Base-by-base conservation (phyloP, 2,888 invertebrate genomes). In the Rhamphomyia laevipes region DNA sequence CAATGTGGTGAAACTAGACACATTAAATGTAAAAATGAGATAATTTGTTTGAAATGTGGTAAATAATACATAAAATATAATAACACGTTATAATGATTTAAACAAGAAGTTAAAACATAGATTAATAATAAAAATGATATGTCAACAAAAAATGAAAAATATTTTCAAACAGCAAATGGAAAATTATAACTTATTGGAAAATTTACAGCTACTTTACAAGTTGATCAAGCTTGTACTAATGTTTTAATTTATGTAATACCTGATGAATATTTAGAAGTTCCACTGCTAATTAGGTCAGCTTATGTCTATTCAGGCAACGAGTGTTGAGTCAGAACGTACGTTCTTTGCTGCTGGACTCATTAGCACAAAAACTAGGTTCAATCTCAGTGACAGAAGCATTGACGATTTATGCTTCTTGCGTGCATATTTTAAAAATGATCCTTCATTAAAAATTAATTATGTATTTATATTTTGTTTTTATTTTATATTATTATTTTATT, bases 241-340 rank as follows among this genome's bases (percentile, higher is more conserved):
- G n/a, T n/a, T n/a, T n/a, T 43, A 46, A 43, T 49, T 31, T 46
- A 48, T 43, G 46, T 53, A 10, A 50, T 53, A 12, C 44, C 48
- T 48, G 51, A 51, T 33, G 35, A 43, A 17, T 42, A 46, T 31
- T 21, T 51, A 5, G 37, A 49, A 18, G 50, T 51, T n/a, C 51
- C 49, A 10, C 43, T 53, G 21, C 43, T 53, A 16, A 43, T 53
- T 42, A 46, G 50, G n/a, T n/a, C n/a, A n/a, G n/a, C n/a, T n/a
- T n/a, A n/a, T n/a, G n/a, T n/a, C n/a, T n/a, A n/a, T n/a, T n/a
- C n/a, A n/a, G n/a, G n/a, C n/a, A n/a, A n/a, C n/a, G n/a, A n/a
- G n/a, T n/a, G n/a, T n/a, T n/a, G n/a, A n/a, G n/a, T n/a, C n/a
- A n/a, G n/a, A n/a, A n/a, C n/a, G n/a, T n/a, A n/a, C n/a, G n/a